Conservation (phyloP, 2,113 vertebrate genomes). For the Caretta caretta region DNA sequence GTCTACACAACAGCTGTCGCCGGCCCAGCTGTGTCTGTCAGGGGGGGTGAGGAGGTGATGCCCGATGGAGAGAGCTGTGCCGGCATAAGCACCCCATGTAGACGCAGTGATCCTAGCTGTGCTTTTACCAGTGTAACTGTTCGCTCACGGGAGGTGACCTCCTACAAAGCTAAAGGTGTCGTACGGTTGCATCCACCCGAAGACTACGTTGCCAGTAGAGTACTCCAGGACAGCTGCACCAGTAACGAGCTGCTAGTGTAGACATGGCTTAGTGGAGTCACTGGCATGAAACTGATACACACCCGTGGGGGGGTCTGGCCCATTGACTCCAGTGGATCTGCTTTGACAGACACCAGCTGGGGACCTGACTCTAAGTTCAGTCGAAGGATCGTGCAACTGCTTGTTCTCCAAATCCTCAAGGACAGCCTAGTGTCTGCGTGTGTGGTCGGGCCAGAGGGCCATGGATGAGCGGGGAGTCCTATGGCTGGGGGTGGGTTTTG, state of each 20-base stretch:
- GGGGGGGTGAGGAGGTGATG: background rate
- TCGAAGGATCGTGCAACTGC: background rate
- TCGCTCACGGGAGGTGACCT: too few relatives aligned
- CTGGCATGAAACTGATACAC: background rate
- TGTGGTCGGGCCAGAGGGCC: background rate
- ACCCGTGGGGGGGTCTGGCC: background rate
- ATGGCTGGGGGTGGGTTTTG: background rate
- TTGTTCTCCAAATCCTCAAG: background rate
- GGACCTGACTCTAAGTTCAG: background rate
- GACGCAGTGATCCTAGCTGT: background rate
- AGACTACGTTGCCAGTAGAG: too few relatives aligned
- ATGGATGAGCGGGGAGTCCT: background rate
- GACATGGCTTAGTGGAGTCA: background rate
- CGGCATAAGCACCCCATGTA: background rate
- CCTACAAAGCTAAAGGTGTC: too few relatives aligned
- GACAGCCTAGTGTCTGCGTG: background rate
- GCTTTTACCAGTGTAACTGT: too few relatives aligned
- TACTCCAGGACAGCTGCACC: too few relatives aligned
- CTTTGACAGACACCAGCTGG: background rate
- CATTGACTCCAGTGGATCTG: background rate
- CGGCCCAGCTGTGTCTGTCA: background rate
- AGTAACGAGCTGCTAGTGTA: background rate
- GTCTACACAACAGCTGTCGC: too few relatives aligned
- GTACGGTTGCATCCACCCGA: too few relatives aligned
- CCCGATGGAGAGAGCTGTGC: background rate